Percentiles rank a stretch among this genome's conserved stretches.
These are phyloP conservation scores for Hemitrygon akajei DNA, from an alignment of 2,797 vertebrate genomes.

Conservation along the genomic window DNA sequence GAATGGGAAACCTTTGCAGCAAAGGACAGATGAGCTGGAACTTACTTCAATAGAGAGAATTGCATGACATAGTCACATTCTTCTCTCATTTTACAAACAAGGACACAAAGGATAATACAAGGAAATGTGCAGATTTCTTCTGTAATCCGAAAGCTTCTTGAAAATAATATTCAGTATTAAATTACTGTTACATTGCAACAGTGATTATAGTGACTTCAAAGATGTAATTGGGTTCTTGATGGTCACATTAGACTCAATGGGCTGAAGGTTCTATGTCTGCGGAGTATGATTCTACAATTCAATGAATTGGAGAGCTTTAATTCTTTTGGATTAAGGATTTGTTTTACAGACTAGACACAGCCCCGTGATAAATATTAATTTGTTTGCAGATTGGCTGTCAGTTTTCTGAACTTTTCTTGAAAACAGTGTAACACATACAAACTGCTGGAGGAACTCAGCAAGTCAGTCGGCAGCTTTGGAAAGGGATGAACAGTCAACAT, in stretches of 20 bases:
- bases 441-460: no score
- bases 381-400: not conserved
- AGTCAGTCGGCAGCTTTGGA: no score
- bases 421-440: not conserved
- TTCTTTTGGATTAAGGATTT: not conserved
- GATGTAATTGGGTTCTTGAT: no score
- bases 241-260: no score
- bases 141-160: not conserved
- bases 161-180: not conserved
- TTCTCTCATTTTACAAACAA: not conserved
- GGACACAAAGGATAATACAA: not conserved
- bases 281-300: no score
- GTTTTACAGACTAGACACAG: not conserved
- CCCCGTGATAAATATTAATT: not conserved
- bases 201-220: no score
- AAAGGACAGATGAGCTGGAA: not conserved
- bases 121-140: not conserved
- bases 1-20: not conserved
- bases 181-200: no score
- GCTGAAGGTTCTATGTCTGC: no score
- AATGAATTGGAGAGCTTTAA: not conserved
- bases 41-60: not conserved
- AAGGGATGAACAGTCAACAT: no score
- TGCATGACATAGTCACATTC: not conserved
- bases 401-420: not conserved